Conservation (phyloP, 2,797 vertebrate species). For the Gouania willdenowi region DNA sequence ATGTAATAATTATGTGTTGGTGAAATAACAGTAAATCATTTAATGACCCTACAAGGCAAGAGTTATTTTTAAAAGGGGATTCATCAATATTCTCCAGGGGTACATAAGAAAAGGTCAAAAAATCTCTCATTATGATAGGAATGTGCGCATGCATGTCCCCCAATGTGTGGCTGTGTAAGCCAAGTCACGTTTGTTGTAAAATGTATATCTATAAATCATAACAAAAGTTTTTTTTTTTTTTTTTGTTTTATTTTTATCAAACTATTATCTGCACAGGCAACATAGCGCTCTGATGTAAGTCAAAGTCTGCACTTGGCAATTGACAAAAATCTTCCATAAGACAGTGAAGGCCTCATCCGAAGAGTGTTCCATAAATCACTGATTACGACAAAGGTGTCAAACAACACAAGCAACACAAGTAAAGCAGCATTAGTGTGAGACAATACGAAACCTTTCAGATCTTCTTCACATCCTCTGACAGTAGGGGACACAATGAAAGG, state of each 20-base stretch:
- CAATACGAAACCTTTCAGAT: background rate
- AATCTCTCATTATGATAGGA: slow-evolving; percentile 69
- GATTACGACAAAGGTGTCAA: slow-evolving; percentile 8
- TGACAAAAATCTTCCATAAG: slow-evolving; percentile 41
- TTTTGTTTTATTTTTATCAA: no score
- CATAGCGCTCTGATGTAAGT: slow-evolving; percentile 19
- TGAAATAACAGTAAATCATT: slow-evolving; percentile 79
- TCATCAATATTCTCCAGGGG: slow-evolving; percentile 78
- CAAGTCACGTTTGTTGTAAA: no score
- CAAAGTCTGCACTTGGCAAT: slow-evolving; percentile 41
- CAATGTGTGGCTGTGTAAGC: slow-evolving; percentile 22
- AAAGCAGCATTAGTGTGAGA: slow-evolving; percentile 1
- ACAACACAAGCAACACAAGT: slow-evolving; percentile 9
- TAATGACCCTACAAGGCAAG: slow-evolving; percentile 72
- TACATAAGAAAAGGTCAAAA: slow-evolving; percentile 73
- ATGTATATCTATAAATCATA: no score
- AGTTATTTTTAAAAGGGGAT: slow-evolving; percentile 79
- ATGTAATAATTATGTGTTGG: slow-evolving; percentile 71
- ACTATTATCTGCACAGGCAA: no score
- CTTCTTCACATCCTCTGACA: background rate
- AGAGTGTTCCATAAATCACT: no score
- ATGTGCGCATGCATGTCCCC: slow-evolving; percentile 32
- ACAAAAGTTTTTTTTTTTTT: no score
- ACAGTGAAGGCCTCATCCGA: slow-evolving; percentile 38
- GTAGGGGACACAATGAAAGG: background rate